Evolutionary conservation across 2,888 invertebrate species (phyloP), one percentile per base, ranked within the genome.

Genomic region (Temnothorax rugatulus): DNA sequence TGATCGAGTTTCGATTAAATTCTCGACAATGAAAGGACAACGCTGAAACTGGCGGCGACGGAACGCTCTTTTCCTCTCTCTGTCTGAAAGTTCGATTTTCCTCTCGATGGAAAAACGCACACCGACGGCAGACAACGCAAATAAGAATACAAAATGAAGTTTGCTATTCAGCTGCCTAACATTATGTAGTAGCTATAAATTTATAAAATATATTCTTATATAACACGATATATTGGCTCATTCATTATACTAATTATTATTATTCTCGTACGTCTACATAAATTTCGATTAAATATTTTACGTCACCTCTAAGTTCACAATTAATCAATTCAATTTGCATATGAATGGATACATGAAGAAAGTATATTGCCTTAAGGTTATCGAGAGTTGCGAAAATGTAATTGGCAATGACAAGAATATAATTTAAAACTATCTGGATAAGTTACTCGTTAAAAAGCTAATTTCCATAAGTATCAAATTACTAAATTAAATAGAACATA

Each of bases 1-100:
- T 64, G 64, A 64, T 76, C 64, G 64, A 76, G 15, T 76, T 76
- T 76, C 47, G 63, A 76, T 76, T 64, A 76, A 76, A 76, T 64
- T 76, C 75, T 76, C 21, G 63, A 74, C 74, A 15, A 63, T 47
- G 64, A 76, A 75, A 63, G 50, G 47, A 76, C 75, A 76, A 76
- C 21, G 64, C 21, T 21, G 21, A 7, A 50, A 21, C 47, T 34
- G 9, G 29, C 47, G 4, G 34, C 25, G 41, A 25, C 7, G 38
- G 18, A 18, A 38, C 38, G 7, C 7, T 29, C 68, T n/a, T 29
- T 69, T 13, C 15, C 59, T 25, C 29, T 34, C 61, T 25, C 13
- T 75, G 9, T 61, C 4, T 47, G 5, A 76, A 63, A 50, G 21
- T 64, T 76, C 47, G 34, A 50, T 76, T 76, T 76, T 64, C 21